These are phyloP conservation scores for Umimayanthus chanpuru DNA, from an alignment of 92 coral and sea anemone genomes.

Conservation along the genomic window DNA sequence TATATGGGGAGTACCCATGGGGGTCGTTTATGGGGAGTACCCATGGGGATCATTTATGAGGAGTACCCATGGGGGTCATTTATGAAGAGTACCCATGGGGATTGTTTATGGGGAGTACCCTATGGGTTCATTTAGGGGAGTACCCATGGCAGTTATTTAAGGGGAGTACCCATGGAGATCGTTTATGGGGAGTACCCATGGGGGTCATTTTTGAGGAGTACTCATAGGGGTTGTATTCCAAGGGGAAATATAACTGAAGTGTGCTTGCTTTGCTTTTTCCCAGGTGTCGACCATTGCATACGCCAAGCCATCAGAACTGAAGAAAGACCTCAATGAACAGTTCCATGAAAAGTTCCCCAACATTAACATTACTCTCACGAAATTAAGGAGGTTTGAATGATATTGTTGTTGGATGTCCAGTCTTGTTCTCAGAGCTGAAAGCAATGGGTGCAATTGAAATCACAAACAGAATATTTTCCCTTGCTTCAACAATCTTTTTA, in stretches of 20 bases:
- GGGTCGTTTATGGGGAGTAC: neutral
- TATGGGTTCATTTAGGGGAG: too few relatives aligned
- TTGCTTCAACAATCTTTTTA: too few relatives aligned
- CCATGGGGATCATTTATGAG: neutral
- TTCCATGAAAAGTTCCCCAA: conserved; percentile 97
- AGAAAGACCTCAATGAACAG: conserved; percentile 96
- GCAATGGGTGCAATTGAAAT: too few relatives aligned
- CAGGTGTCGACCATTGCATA: conserved; percentile 95
- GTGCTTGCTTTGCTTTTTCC: neutral
- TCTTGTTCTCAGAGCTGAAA: neutral
- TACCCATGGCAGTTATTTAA: neutral
- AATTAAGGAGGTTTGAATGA: conserved; percentile 84
- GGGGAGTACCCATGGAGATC: too few relatives aligned
- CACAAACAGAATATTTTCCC: too few relatives aligned
- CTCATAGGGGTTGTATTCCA: too few relatives aligned
- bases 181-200: neutral
- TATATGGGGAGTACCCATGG: neutral
- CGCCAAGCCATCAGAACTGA: conserved; percentile 96
- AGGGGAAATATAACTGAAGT: neutral
- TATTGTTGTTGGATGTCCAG: neutral
- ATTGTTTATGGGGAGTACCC: neutral
- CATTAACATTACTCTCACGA: conserved; percentile 90
- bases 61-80: neutral
- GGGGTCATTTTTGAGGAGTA: neutral
- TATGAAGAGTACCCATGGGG: neutral